Conservation (phyloP, 2,113 vertebrate species). For the Eurystomus gularis region DNA sequence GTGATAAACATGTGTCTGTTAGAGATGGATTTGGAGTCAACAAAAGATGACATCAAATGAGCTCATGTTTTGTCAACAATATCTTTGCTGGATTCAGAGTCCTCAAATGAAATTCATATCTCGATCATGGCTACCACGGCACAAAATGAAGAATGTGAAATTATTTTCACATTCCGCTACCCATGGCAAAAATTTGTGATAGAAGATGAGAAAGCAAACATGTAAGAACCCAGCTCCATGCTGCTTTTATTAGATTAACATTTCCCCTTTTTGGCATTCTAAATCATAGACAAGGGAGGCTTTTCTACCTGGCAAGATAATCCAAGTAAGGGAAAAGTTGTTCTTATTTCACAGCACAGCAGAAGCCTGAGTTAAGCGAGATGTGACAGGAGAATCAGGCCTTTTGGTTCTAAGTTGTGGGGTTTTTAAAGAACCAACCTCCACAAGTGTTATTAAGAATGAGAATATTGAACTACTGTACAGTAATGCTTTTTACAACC, state of each 20-base stretch:
- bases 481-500: not conserved
- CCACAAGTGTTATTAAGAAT: not conserved
- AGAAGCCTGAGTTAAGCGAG: not conserved
- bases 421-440: not conserved
- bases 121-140: not conserved
- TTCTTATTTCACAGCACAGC: not conserved
- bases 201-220: not conserved
- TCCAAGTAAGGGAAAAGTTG: not conserved
- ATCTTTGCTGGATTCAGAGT: not conserved
- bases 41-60: not conserved
- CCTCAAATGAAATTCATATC: accelerated
- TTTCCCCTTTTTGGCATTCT: not conserved
- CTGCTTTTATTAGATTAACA: not conserved
- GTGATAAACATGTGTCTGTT: not conserved
- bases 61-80: not conserved
- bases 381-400: constrained; percentile 11
- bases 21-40: not conserved
- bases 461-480: not conserved
- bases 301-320: not conserved
- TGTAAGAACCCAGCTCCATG: not conserved
- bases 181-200: not conserved
- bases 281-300: not conserved
- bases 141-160: not conserved
- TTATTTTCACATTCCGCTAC: not conserved
- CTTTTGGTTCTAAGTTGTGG: not conserved